Conservation (phyloP, 1,140 invertebrate genomes). For the Ruditapes philippinarum region DNA sequence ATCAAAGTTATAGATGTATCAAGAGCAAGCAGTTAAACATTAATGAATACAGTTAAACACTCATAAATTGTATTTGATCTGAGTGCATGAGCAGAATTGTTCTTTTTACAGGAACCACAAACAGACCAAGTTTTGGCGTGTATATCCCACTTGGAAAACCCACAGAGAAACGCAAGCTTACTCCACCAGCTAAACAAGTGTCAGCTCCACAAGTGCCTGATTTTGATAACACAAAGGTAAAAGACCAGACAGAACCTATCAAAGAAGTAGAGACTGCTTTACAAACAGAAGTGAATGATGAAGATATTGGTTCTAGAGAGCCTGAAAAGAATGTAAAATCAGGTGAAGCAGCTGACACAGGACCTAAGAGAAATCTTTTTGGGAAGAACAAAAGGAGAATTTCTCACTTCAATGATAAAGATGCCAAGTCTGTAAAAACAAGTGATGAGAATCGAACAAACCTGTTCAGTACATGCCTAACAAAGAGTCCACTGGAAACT, state of each 20-base stretch:
- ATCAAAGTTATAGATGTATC: too few relatives aligned
- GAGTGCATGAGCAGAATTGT: background rate
- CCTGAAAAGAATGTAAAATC: background rate
- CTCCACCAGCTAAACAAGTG: too few relatives aligned
- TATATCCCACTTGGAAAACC: conserved; percentile 13
- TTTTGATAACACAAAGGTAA: too few relatives aligned
- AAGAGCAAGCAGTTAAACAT: too few relatives aligned
- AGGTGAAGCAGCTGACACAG: background rate
- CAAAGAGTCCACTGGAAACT: background rate
- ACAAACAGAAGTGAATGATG: background rate
- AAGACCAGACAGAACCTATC: too few relatives aligned
- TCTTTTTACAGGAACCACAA: background rate
- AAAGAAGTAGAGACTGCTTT: background rate
- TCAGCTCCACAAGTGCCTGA: too few relatives aligned
- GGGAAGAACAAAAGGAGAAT: conserved; percentile 4
- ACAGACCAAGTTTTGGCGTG: background rate
- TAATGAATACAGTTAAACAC: too few relatives aligned
- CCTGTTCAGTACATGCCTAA: background rate
- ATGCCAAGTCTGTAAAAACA: background rate
- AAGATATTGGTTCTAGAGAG: background rate
- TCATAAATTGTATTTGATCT: too few relatives aligned
- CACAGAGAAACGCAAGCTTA: background rate
- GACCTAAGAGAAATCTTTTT: conserved; percentile 6
- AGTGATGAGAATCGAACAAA: background rate
- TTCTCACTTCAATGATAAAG: background rate